A percentile compares a stretch with the other conserved stretches of the same genome.
Evolutionary conservation across 2,113 vertebrate genomes (phyloP).

Genomic region (Coryphaenoides rupestris): DNA sequence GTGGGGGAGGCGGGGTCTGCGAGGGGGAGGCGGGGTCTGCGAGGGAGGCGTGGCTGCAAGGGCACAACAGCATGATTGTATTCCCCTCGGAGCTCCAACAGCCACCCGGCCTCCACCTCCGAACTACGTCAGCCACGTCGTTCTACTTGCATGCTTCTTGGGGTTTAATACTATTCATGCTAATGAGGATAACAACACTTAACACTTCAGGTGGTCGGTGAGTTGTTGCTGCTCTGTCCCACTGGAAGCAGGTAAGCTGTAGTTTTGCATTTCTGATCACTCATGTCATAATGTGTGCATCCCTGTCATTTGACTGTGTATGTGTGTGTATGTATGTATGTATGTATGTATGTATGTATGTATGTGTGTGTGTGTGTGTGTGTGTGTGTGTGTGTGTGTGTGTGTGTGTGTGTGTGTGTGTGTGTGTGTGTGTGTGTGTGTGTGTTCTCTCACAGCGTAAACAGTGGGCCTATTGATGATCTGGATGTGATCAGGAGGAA

Average conservation of each 20-base stretch:
- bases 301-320: no score
- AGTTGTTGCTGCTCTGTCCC: background rate
- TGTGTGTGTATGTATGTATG: background rate
- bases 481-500: slow-evolving; percentile 17
- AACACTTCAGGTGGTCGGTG: background rate
- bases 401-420: background rate
- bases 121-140: no score
- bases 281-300: no score
- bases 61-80: slow-evolving; percentile 66
- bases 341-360: background rate
- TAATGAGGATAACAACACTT: no score
- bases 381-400: background rate
- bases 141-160: no score
- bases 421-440: background rate
- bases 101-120: no score
- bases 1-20: no score
- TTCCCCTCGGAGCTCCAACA: slow-evolving; percentile 41
- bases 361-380: background rate
- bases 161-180: no score
- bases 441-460: slow-evolving; percentile 11
- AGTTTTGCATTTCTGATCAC: no score
- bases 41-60: slow-evolving; percentile 27
- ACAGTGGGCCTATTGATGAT: slow-evolving; percentile 42
- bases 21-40: no score
- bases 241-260: no score